Percentiles rank a stretch among this genome's conserved stretches.
Evolutionary conservation across 1,140 invertebrate genomes (phyloP).

Genomic region (Anoplophora glabripennis): DNA sequence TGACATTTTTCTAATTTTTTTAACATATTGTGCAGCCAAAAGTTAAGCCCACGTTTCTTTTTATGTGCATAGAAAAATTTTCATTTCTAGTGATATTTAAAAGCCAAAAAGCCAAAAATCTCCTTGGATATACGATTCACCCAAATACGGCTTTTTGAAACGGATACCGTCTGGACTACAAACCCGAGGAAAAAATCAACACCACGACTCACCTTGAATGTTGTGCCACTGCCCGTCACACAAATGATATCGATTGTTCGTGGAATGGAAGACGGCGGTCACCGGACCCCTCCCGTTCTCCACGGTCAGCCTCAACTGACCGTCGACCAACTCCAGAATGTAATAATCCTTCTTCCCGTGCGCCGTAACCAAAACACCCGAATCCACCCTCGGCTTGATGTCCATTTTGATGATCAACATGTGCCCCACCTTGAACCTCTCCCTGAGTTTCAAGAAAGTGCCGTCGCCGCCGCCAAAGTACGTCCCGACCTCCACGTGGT

Average conservation of each 20-base stretch:
- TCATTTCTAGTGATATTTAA: no score
- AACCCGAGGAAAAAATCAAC: not conserved
- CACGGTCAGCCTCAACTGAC: conserved; percentile 75
- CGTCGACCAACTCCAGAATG: conserved; percentile 84
- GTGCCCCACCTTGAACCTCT: conserved; percentile 59
- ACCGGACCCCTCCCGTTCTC: conserved; percentile 83
- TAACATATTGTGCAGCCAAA: no score
- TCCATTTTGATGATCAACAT: conserved; percentile 81
- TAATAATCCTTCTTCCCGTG: conserved; percentile 79
- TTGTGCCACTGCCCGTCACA: conserved; percentile 95
- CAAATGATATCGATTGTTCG: conserved; percentile 72
- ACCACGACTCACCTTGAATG: conserved; percentile 66
- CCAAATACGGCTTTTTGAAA: no score
- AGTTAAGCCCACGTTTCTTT: no score
- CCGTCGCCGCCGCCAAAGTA: conserved; percentile 75
- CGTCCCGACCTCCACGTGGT: conserved; percentile 79
- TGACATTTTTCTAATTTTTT: no score
- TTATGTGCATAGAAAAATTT: no score
- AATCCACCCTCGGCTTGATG: conserved; percentile 78
- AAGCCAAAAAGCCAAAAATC: no score
- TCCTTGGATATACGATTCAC: no score
- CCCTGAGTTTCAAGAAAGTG: conserved; percentile 49
- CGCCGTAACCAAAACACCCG: conserved; percentile 77
- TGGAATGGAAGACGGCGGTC: conserved; percentile 67
- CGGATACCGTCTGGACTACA: no score